Percentiles rank a stretch among this genome's conserved stretches.
These are phyloP conservation scores for Nemurella pictetii DNA, from an alignment of 2,888 invertebrate genomes.

Conservation along the genomic window DNA sequence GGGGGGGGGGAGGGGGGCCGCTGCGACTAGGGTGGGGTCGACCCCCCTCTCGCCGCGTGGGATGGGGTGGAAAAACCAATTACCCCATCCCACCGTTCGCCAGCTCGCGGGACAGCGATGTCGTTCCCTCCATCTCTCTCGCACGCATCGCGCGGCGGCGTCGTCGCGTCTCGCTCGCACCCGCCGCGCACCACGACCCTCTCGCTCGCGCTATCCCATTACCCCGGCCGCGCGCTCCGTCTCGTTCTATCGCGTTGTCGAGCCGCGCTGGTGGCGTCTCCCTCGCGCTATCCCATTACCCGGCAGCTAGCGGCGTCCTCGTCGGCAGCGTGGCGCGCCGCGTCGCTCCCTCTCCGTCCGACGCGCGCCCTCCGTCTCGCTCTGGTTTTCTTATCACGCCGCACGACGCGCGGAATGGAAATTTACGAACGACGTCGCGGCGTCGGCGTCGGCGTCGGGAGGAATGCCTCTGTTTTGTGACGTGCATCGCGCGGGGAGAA, in stretches of 20 bases:
- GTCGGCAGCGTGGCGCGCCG: no score
- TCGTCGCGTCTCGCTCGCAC: no score
- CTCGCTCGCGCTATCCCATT: not conserved
- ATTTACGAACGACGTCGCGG: not conserved
- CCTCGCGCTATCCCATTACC: no score
- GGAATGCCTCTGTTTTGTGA: no score
- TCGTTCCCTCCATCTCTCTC: no score
- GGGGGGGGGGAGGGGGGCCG: slow-evolving; percentile 4
- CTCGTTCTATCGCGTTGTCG: no score
- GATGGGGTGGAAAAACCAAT: slow-evolving; percentile 30
- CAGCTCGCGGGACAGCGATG: no score
- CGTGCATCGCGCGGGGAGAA: no score
- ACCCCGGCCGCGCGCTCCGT: not conserved
- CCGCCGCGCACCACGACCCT: not conserved
- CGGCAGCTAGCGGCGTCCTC: no score
- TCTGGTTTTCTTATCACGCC: not conserved
- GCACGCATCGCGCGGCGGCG: not conserved
- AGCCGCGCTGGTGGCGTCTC: no score
- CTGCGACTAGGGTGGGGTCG: no score
- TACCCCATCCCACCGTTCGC: slow-evolving; percentile 24
- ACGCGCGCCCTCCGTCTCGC: not conserved
- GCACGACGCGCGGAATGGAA: not conserved
- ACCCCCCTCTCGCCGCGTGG: not conserved
- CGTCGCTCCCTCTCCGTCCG: not conserved
- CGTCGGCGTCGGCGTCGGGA: no score